phyloP scores from a whole-genome alignment of 2,797 vertebrate genomes.

The Ceyx erithaca region DNA sequence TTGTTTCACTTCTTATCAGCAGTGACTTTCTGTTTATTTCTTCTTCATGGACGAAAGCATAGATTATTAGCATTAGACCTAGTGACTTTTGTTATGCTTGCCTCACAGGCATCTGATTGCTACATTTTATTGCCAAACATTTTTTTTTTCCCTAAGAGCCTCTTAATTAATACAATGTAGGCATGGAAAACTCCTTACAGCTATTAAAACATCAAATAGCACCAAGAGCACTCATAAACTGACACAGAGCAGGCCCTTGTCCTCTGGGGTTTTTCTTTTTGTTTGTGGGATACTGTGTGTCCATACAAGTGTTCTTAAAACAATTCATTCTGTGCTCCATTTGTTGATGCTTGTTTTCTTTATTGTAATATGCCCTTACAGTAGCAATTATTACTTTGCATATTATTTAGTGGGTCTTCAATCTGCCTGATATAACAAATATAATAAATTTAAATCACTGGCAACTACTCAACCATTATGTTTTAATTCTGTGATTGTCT shows the following conservation, averaged over 20 bases:
- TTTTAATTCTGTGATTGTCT: not conserved
- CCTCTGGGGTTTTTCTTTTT: not conserved
- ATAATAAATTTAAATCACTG: not conserved
- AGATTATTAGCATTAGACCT: not conserved
- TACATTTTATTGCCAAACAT: not conserved
- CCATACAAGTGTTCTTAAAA: not conserved
- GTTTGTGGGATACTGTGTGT: not conserved
- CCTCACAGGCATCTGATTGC: not conserved
- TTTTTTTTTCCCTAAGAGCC: not conserved
- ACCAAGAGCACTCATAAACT: not conserved
- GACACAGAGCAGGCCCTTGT: not conserved
- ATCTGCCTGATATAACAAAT: not conserved
- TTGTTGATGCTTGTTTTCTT: not conserved
- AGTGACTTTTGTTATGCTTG: not conserved
- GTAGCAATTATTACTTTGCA: not conserved
- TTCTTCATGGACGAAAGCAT: not conserved
- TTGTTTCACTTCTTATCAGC: not conserved
- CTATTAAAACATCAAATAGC: not conserved
- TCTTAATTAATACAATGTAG: slow-evolving; percentile 6
- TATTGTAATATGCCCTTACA: not conserved
- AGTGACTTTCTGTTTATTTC: not conserved
- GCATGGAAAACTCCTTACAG: slow-evolving; percentile 2
- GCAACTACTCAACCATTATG: not conserved
- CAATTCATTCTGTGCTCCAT: not conserved
- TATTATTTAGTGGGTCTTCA: not conserved